A percentile compares a stretch with the other conserved stretches of the same genome.
Conservation (phyloP, 1,140 invertebrate genomes). For the Hormaphis cornu region DNA sequence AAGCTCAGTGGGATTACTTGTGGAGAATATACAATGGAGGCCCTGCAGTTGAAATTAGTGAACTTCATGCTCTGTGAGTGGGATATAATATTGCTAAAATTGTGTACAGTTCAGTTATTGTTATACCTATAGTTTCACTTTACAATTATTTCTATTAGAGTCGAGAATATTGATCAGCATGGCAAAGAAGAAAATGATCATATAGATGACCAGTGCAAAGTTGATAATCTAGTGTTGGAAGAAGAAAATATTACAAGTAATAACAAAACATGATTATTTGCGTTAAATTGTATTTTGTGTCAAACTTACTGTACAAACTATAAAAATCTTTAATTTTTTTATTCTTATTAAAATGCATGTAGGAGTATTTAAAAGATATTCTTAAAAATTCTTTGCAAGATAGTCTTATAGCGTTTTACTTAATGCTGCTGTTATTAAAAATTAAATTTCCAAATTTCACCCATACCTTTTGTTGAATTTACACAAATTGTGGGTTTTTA, state of each 20-base stretch:
- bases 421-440: no score
- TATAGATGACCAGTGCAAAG: not conserved
- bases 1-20: constrained; percentile 23
- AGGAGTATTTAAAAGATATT: no score
- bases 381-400: not conserved
- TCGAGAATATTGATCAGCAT: not conserved
- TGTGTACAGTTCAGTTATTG: not conserved
- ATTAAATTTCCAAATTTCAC: no score
- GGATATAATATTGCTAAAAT: not conserved
- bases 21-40: constrained; percentile 20
- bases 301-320: no score
- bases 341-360: no score
- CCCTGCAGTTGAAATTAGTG: not conserved
- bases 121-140: no score
- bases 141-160: not conserved
- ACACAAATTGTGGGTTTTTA: no score
- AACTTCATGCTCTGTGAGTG: not conserved
- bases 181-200: not conserved
- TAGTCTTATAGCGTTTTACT: no score
- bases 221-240: not conserved
- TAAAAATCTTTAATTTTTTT: no score
- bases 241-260: constrained; percentile 1
- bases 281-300: no score
- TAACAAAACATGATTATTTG: not conserved
- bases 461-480: no score